Conservation (phyloP, 2,797 vertebrate genomes). For the Xyrichtys novacula region DNA sequence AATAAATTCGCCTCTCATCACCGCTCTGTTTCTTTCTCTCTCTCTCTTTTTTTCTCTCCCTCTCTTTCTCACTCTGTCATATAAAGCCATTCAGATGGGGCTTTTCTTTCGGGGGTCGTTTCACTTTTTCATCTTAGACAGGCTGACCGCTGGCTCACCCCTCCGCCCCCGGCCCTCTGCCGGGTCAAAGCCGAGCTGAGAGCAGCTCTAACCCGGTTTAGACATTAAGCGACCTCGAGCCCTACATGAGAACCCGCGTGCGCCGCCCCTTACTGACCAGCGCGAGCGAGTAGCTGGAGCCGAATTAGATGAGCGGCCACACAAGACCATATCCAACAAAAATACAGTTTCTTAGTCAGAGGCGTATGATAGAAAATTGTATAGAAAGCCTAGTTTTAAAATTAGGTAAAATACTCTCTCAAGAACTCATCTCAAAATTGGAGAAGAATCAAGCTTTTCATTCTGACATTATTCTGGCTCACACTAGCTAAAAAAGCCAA, state of each 20-base stretch:
- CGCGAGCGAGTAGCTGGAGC: fast-evolving
- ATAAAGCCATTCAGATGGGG: constrained; percentile 75
- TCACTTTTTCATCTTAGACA: constrained; percentile 86
- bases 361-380: too few species aligned
- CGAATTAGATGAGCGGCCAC: too few species aligned
- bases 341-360: too few species aligned
- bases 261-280: constrained; percentile 35
- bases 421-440: too few species aligned
- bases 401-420: too few species aligned
- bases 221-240: constrained; percentile 81
- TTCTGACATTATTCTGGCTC: too few species aligned
- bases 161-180: constrained; percentile 75
- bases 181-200: constrained; percentile 83
- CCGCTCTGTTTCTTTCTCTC: not conserved
- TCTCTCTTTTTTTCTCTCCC: too few species aligned
- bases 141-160: constrained; percentile 82
- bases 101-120: constrained; percentile 80
- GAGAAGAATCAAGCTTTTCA: too few species aligned
- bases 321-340: not conserved
- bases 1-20: constrained; percentile 14
- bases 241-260: constrained; percentile 39
- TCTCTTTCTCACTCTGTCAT: constrained; percentile 4
- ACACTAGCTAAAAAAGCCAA: too few species aligned
- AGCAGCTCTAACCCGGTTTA: constrained; percentile 80
- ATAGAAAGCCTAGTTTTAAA: too few species aligned